These are phyloP conservation scores for Sardina pilchardus DNA, from an alignment of 2,113 vertebrate genomes.

Conservation along the genomic window DNA sequence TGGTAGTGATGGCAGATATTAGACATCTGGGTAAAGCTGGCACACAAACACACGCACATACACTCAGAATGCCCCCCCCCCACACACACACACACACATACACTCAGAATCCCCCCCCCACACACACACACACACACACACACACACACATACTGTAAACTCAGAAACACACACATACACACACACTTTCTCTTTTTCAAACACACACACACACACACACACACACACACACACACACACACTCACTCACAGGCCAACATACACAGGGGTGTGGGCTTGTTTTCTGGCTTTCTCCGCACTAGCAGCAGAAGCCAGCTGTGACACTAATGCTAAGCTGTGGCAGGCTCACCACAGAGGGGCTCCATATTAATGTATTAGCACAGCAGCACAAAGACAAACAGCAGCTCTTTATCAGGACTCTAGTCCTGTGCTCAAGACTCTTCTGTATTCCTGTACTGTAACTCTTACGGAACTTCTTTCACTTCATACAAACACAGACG, in stretches of 20 bases:
- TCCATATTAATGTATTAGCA: neutral
- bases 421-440: no score
- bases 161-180: neutral
- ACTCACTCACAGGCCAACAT: neutral
- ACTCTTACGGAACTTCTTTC: neutral
- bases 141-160: neutral
- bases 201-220: neutral
- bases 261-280: neutral
- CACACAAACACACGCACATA: neutral
- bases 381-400: neutral
- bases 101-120: neutral
- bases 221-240: conserved; percentile 11
- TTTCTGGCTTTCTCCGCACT: neutral
- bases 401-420: neutral
- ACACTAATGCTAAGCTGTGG: conserved; percentile 20
- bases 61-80: neutral
- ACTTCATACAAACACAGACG: neutral
- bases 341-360: neutral
- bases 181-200: neutral
- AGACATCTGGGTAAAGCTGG: neutral
- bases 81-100: neutral
- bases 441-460: neutral
- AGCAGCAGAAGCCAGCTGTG: neutral
- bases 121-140: neutral
- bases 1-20: neutral